These are phyloP conservation scores for Charaxes varanes DNA, from an alignment of 1,140 invertebrate species.

Conservation along the genomic window DNA sequence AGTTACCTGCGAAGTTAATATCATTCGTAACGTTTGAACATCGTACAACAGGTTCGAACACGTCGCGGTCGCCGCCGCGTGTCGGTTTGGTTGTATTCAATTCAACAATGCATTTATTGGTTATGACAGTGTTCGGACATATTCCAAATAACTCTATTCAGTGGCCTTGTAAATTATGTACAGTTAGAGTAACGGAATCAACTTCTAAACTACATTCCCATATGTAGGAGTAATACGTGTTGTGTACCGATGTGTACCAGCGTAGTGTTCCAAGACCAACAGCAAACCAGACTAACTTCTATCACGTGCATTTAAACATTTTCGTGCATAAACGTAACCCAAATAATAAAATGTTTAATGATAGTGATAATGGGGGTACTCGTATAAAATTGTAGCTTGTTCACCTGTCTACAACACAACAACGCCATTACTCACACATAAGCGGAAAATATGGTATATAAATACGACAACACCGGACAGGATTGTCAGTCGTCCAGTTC, in stretches of 20 bases:
- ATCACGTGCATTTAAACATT: constrained; percentile 50
- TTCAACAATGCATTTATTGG: constrained; percentile 18
- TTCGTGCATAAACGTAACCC: constrained; percentile 47
- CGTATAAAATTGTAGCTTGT: constrained; percentile 15
- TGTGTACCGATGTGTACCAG: constrained; percentile 33
- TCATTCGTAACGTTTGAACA: constrained; percentile 43
- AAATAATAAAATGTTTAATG: constrained; percentile 41
- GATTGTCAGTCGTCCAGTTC: constrained; percentile 48
- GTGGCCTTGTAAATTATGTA: constrained; percentile 64
- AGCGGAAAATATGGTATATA: constrained; percentile 57
- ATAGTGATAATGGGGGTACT: constrained; percentile 30
- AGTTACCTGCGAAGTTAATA: constrained; percentile 82
- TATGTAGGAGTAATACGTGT: constrained; percentile 71
- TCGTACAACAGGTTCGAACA: constrained; percentile 23
- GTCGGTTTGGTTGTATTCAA: constrained; percentile 21
- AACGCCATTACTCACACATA: constrained; percentile 73
- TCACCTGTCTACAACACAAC: constrained; percentile 40
- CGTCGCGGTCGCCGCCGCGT: too few species aligned
- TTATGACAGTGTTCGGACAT: constrained; percentile 31
- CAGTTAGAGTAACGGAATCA: constrained; percentile 33
- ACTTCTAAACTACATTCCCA: constrained; percentile 48
- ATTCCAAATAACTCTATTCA: constrained; percentile 73
- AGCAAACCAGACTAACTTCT: constrained; percentile 38
- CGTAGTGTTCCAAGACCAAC: constrained; percentile 20
- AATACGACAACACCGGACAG: constrained; percentile 51